phyloP scores from a whole-genome alignment of 2,888 invertebrate species.

The Aphrophora alni region DNA sequence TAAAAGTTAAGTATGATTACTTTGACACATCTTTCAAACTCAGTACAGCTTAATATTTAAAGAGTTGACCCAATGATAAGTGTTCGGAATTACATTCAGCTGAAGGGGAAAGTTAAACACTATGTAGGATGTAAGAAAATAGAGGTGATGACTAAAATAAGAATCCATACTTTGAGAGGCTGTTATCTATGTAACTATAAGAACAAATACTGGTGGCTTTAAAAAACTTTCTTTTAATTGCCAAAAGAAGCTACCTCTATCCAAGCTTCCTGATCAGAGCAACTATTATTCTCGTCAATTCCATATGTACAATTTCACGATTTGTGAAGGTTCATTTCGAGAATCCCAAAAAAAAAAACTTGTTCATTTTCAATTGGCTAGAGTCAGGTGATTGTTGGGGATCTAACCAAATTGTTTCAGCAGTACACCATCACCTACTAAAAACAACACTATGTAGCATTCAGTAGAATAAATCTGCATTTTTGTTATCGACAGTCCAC shows the following conservation, averaged over 20 bases:
- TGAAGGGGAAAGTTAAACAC: no score
- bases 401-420: conserved; percentile 52
- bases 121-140: no score
- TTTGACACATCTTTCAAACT: no score
- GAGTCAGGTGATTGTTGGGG: conserved; percentile 52
- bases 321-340: conserved; percentile 52
- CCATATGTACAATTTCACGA: conserved; percentile 54
- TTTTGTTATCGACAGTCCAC: no score
- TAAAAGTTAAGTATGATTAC: no score
- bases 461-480: no score
- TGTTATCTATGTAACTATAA: conserved; percentile 43
- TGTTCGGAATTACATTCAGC: no score
- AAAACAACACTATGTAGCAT: background rate
- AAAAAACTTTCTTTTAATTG: conserved; percentile 50
- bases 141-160: no score
- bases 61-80: no score
- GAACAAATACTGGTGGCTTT: conserved; percentile 31
- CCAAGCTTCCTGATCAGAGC: background rate
- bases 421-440: conserved; percentile 47
- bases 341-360: conserved; percentile 44
- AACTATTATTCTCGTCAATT: conserved; percentile 48
- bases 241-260: conserved; percentile 52
- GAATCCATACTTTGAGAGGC: no score
- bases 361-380: no score
- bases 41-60: no score